Evolutionary conservation across 2,113 vertebrate genomes (phyloP), one percentile per base, ranked within the genome.

Genomic region (Rattus rattus): DNA sequence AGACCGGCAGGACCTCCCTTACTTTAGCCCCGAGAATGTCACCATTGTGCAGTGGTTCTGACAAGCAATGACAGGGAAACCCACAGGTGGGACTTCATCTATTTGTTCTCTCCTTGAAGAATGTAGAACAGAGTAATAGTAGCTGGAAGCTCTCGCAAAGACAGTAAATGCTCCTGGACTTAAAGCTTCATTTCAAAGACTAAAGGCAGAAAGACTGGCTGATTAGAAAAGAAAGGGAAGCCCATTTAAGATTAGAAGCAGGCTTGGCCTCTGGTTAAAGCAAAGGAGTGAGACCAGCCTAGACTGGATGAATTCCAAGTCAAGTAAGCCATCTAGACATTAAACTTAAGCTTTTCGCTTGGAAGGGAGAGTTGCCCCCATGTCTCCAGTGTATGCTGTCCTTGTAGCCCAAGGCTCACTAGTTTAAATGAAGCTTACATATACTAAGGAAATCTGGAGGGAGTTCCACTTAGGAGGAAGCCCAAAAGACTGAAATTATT

Each of bases 111-210:
- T 52, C 92, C 95, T 95, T 94, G 88, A 87, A 96, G 91, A 96
- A 94, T 14, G 85, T 89, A 83, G 33, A 93, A 96, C 70, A 79
- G 76, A 96, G 85, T 95, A 85, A 92, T 61, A 95, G 92, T 89
- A 88, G 92, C 90, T 91, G 72, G 89, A 94, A 94, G 94, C 89
- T 94, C 69, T 95, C 92, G 81, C 77, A 76, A 90, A 89, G 92
- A 87, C 91, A 97, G 56, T 72, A 89, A 87, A 91, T 95, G 56
- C 61, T 97, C 86, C 95, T 33, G 89, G 72, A 87, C 72, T 52
- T 83, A 67, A 86, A 33, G 80, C 92, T 95, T 94, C 76, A 98
- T 93, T 97, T 96, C 95, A 97, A 97, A 96, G 81, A 80, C n/a
- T 22, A 0, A 10, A 92, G 67, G n/a, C 86, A 92, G 54, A 80